These are phyloP conservation scores for Araneus ventricosus DNA, from an alignment of 1,140 invertebrate genomes.

Conservation along the genomic window DNA sequence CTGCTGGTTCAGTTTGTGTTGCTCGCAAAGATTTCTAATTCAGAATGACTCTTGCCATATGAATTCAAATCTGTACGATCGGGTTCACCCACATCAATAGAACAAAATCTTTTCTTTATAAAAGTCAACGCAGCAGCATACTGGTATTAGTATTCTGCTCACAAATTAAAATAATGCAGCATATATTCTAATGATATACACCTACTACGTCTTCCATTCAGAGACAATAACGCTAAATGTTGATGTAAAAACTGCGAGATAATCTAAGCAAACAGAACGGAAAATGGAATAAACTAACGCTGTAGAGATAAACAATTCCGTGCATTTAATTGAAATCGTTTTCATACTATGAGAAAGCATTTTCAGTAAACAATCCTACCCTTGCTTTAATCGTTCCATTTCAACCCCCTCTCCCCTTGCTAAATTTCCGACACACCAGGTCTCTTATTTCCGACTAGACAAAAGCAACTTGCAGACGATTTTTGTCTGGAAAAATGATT, in stretches of 20 bases:
- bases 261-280: background rate
- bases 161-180: too few species aligned
- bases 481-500: too few species aligned
- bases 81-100: too few species aligned
- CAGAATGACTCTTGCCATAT: too few species aligned
- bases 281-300: background rate
- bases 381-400: background rate
- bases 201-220: background rate
- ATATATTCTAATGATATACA: background rate
- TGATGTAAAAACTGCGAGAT: background rate
- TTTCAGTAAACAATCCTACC: too few species aligned
- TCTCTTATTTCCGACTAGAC: background rate
- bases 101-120: too few species aligned
- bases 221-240: background rate
- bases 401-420: background rate
- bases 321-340: background rate
- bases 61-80: too few species aligned
- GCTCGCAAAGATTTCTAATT: too few species aligned
- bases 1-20: too few species aligned
- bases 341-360: background rate
- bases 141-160: too few species aligned
- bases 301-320: slow-evolving; percentile 1
- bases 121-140: too few species aligned
- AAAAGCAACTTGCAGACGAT: background rate
- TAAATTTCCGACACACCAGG: background rate